Conservation (phyloP, 2,797 vertebrate genomes). For the Anguilla anguilla region DNA sequence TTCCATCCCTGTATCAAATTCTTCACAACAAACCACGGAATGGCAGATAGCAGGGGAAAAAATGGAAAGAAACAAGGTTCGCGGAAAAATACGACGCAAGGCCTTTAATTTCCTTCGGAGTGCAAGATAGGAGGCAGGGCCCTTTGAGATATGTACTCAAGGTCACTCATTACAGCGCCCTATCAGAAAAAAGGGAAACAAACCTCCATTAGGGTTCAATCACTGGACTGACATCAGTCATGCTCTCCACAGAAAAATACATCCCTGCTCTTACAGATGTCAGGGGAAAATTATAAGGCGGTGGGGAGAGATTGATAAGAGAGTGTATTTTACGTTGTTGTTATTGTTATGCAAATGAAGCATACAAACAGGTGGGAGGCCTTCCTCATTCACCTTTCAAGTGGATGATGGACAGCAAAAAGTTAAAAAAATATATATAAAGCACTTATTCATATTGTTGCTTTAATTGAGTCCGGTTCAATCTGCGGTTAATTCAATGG, state of each 20-base stretch:
- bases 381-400: neutral
- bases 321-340: neutral
- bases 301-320: neutral
- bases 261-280: constrained; percentile 64
- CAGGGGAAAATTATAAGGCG: constrained; percentile 49
- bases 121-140: constrained; percentile 66
- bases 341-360: neutral
- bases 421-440: neutral
- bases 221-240: constrained; percentile 77
- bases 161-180: constrained; percentile 80
- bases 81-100: constrained; percentile 82
- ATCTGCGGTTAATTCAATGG: constrained; percentile 18
- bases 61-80: constrained; percentile 86
- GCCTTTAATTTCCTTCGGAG: constrained; percentile 91
- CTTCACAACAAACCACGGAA: constrained; percentile 80
- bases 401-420: neutral
- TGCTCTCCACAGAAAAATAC: constrained; percentile 62
- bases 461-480: constrained; percentile 5
- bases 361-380: neutral
- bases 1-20: constrained; percentile 94
- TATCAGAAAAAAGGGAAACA: constrained; percentile 75
- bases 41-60: constrained; percentile 16
- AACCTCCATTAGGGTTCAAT: constrained; percentile 79
- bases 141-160: constrained; percentile 77
- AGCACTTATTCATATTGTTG: constrained; percentile 16